A percentile compares a stretch with the other conserved stretches of the same genome.
These are phyloP conservation scores for Petrolisthes cinctipes DNA, from an alignment of 2,888 invertebrate genomes.

Conservation along the genomic window DNA sequence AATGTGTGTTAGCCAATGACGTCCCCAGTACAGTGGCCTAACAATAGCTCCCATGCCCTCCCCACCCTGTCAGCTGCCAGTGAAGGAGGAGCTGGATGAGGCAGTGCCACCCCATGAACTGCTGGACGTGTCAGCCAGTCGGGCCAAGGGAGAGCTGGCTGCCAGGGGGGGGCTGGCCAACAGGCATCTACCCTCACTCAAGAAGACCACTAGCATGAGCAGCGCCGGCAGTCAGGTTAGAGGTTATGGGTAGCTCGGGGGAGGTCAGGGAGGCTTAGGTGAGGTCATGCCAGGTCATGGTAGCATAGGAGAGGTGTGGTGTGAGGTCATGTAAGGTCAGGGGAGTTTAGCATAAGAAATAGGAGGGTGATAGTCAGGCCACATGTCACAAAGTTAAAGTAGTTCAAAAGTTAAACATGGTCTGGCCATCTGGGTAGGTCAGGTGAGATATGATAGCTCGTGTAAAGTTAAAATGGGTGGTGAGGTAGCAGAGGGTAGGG, in stretches of 20 bases:
- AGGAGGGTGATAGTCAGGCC: too few species aligned
- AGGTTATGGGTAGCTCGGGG: too few species aligned
- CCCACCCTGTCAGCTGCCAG: slow-evolving; percentile 63
- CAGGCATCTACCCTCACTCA: slow-evolving; percentile 72
- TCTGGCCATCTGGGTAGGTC: too few species aligned
- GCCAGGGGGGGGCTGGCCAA: slow-evolving; percentile 79
- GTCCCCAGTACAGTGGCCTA: too few species aligned
- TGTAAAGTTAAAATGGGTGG: too few species aligned
- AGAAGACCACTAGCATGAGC: slow-evolving; percentile 59
- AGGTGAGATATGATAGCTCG: too few species aligned
- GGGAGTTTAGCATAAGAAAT: too few species aligned
- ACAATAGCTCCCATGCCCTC: not conserved
- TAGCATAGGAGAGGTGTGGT: not conserved
- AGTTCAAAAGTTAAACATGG: too few species aligned
- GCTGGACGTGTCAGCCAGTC: slow-evolving; percentile 87
- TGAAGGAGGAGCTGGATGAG: slow-evolving; percentile 81
- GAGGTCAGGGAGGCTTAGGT: not conserved
- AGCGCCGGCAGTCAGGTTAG: slow-evolving; percentile 58
- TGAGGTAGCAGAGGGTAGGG: too few species aligned
- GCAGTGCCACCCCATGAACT: slow-evolving; percentile 89
- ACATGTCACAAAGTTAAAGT: too few species aligned
- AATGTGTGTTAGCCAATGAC: not conserved
- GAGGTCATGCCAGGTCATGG: not conserved
- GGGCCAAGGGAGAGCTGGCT: slow-evolving; percentile 88
- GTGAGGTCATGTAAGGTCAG: too few species aligned